Evolutionary conservation across 2,797 vertebrate species (phyloP), one percentile per base, ranked within the genome.

Genomic region (Rhyacichthys aspro): DNA sequence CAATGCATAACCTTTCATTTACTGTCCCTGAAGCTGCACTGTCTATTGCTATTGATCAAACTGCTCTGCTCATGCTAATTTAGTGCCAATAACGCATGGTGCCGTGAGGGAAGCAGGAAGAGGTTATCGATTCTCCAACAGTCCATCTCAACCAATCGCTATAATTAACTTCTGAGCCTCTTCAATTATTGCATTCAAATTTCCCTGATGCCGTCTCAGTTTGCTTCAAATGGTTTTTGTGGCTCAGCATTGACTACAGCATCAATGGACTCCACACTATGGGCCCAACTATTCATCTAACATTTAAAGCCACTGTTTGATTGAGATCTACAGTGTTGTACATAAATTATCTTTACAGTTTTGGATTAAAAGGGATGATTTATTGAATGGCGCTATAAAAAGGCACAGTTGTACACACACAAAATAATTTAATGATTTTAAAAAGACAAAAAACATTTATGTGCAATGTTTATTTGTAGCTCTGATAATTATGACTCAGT

Each of bases 11-110:
- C 59, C 79, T 79, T 0, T 78, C 63, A 74, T 92, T 87, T 90
- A 88, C 74, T 84, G 47, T 37, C 61, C 75, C 79, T 67, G 79
- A 63, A 9, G 76, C 70, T 67, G 73, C 84, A 70, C 71, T 88
- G 80, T 85, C 91, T 87, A 90, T 85, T 85, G 45, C 17, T 90
- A 94, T 93, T 89, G 93, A 95, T 94, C 88, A 86, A 72, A 71
- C 70, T 83, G 67, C 18, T 72, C 80, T 83, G 64, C 52, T 58
- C 79, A 86, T 36, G 80, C 85, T 91, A 90, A 94, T 94, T 93
- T 88, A 90, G 86, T 81, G 79, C 77, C 70, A 66, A 61, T 67
- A 79, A 82, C 84, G 56, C 59, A 66, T 81, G 86, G 68, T 88
- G 89, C 89, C 82, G 84, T 59, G 42, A 72, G 0, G 52, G 17